Percentiles rank a stretch among this genome's conserved stretches.
Evolutionary conservation across 2,888 invertebrate species (phyloP).

Genomic region (Habrosyne pyritoides): DNA sequence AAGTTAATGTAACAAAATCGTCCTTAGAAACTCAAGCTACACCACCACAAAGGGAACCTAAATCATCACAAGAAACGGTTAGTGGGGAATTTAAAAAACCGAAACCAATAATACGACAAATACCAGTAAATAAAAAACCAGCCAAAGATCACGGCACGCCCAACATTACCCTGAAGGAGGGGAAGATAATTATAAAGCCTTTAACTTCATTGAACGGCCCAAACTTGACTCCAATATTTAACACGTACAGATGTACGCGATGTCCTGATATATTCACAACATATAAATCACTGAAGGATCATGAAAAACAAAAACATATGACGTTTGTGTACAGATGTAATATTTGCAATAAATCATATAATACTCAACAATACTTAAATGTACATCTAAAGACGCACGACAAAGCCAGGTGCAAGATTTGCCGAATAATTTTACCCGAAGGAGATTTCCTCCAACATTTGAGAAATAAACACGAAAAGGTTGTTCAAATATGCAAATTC

Average conservation of each 20-base stretch:
- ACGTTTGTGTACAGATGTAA: conserved; percentile 44
- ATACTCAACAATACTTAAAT: conserved; percentile 50
- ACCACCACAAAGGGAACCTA: not conserved
- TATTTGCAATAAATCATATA: conserved; percentile 47
- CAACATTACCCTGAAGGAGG: conserved; percentile 39
- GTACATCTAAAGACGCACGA: conserved; percentile 50
- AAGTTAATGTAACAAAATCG: conserved; percentile 5
- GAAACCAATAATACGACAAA: conserved; percentile 8
- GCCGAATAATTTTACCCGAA: conserved; percentile 40
- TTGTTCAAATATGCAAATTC: conserved; percentile 44
- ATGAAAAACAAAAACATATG: conserved; percentile 48
- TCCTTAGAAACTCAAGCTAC: not conserved
- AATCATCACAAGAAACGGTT: not conserved
- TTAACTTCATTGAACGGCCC: conserved; percentile 25
- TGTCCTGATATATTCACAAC: conserved; percentile 51
- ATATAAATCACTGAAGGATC: conserved; percentile 46
- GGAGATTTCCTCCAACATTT: conserved; percentile 46
- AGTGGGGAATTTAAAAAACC: conserved; percentile 9
- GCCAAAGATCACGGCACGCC: conserved; percentile 22
- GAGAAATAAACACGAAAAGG: conserved; percentile 40
- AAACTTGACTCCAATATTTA: conserved; percentile 28
- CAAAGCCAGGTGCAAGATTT: conserved; percentile 48
- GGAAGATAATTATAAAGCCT: conserved; percentile 45
- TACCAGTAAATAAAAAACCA: not conserved
- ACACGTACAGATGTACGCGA: conserved; percentile 42